phyloP scores from a whole-genome alignment of 2,797 vertebrate species.

The Morelia viridis region DNA sequence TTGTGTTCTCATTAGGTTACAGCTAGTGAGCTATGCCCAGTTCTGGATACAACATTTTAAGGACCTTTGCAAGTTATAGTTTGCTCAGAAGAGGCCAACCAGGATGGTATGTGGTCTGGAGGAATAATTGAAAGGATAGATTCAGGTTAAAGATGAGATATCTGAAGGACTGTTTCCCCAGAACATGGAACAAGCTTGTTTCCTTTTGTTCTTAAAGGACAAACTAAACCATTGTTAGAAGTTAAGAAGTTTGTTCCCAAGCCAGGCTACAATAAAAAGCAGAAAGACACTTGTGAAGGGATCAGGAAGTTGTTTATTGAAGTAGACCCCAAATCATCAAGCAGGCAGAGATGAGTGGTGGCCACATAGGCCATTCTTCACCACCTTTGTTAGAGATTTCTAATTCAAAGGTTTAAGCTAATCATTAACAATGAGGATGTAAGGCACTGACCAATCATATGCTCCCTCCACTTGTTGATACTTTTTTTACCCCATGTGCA shows the following conservation, averaged over 20 bases:
- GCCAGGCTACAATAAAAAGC: neutral
- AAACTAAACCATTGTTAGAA: neutral
- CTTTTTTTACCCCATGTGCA: neutral
- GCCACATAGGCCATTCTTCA: neutral
- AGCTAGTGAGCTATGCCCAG: neutral
- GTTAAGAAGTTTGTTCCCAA: neutral
- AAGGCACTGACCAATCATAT: neutral
- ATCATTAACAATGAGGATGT: neutral
- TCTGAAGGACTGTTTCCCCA: neutral
- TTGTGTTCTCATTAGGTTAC: neutral
- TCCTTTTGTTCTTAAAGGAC: neutral
- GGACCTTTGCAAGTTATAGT: neutral
- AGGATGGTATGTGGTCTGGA: neutral
- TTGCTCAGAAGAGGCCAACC: neutral
- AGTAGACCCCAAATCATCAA: neutral
- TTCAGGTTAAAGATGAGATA: neutral
- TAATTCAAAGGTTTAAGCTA: neutral
- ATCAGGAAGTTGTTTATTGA: neutral
- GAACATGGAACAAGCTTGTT: neutral
- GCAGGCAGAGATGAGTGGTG: neutral
- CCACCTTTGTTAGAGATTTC: neutral
- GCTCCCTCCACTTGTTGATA: neutral
- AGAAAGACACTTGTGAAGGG: neutral
- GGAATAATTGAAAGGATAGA: neutral
- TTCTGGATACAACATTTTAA: neutral